These are phyloP conservation scores for Leptodactylus fuscus DNA, from an alignment of 2,113 vertebrate genomes.

Conservation along the genomic window DNA sequence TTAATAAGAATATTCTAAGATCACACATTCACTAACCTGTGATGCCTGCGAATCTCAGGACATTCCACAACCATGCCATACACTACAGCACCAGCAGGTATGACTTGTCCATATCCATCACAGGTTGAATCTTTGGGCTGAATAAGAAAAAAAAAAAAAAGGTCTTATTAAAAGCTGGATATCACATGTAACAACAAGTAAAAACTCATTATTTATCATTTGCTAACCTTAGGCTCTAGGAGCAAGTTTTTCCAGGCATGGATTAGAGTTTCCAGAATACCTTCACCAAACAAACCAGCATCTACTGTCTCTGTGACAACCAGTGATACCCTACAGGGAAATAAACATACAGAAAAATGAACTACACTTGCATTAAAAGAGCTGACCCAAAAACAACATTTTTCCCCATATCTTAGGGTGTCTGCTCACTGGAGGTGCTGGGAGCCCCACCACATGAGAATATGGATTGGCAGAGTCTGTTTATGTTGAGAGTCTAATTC, in stretches of 20 bases:
- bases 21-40: constrained; percentile 77
- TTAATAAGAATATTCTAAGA: too few relatives aligned
- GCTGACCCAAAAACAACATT: too few relatives aligned
- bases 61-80: constrained; percentile 92
- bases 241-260: constrained; percentile 96
- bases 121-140: constrained; percentile 68
- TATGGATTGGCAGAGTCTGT: too few relatives aligned
- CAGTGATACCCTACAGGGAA: constrained; percentile 86
- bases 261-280: constrained; percentile 96
- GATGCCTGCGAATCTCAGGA: constrained; percentile 90
- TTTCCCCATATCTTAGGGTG: too few relatives aligned
- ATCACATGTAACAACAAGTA: background rate
- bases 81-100: constrained; percentile 88
- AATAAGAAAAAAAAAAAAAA: background rate
- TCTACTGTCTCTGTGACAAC: constrained; percentile 98
- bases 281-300: constrained; percentile 96
- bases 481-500: too few relatives aligned
- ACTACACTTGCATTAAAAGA: too few relatives aligned
- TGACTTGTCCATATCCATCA: constrained; percentile 86
- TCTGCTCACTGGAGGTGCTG: too few relatives aligned
- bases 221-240: constrained; percentile 86
- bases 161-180: background rate
- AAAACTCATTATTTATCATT: background rate
- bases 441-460: too few relatives aligned
- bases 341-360: background rate